Conservation (phyloP, 1,140 invertebrate genomes). For the Calliphora vicina region DNA sequence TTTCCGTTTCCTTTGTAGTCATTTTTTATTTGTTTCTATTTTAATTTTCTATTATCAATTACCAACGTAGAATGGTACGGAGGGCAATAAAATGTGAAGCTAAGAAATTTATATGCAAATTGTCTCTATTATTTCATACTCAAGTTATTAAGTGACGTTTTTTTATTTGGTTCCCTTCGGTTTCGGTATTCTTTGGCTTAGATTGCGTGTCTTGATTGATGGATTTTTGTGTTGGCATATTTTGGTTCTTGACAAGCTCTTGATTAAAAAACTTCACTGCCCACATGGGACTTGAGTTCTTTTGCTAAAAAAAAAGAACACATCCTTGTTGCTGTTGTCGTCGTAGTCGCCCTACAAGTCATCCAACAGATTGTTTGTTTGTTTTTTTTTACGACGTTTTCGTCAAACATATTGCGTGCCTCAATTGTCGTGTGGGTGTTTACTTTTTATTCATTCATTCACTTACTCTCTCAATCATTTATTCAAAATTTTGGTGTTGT, state of each 20-base stretch:
- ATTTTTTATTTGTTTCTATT: background rate
- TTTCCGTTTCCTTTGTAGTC: background rate
- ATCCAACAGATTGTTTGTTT: background rate
- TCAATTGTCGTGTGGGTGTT: constrained; percentile 28
- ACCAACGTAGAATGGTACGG: background rate
- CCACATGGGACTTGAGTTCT: constrained; percentile 57
- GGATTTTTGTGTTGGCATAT: constrained; percentile 44
- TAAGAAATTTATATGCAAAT: constrained; percentile 28
- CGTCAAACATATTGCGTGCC: constrained; percentile 30
- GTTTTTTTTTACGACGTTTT: background rate
- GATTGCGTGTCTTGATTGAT: constrained; percentile 55
- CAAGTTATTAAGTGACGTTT: constrained; percentile 30
- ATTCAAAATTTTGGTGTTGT: background rate
- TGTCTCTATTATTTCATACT: constrained; percentile 32
- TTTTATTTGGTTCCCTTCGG: background rate
- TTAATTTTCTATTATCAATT: background rate
- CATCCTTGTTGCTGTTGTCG: constrained; percentile 12
- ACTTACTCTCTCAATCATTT: background rate
- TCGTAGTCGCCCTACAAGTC: background rate
- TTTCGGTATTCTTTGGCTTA: background rate
- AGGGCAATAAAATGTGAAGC: background rate
- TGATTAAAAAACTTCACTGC: constrained; percentile 63
- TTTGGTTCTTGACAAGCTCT: constrained; percentile 61
- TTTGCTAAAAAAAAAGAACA: background rate
- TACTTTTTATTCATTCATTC: background rate